Percentiles rank a stretch among this genome's conserved stretches.
Conservation (phyloP, 2,888 invertebrate genomes). For the Erebia ligea region DNA sequence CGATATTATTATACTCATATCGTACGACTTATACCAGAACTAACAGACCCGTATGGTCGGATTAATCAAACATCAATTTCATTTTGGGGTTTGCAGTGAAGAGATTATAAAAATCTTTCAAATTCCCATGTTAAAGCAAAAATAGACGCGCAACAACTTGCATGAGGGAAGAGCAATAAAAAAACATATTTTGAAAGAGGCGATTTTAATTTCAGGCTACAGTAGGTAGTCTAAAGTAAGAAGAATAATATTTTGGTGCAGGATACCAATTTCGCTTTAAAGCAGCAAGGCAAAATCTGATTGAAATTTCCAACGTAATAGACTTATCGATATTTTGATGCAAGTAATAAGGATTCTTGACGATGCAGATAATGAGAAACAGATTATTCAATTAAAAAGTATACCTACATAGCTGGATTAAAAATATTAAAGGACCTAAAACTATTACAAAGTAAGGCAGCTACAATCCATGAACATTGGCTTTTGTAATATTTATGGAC, state of each 20-base stretch:
- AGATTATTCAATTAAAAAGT: no score
- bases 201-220: constrained; percentile 1
- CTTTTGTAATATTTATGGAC: background rate
- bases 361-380: no score
- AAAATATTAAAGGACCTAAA: no score
- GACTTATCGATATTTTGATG: no score
- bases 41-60: background rate
- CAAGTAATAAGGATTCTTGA: no score
- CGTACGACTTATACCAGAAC: no score
- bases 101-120: background rate
- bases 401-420: no score
- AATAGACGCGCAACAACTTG: background rate
- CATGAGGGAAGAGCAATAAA: background rate
- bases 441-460: background rate
- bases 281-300: background rate
- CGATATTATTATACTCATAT: no score
- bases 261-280: background rate
- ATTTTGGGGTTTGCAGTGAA: background rate
- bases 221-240: background rate
- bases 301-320: background rate
- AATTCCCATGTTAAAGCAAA: constrained; percentile 1
- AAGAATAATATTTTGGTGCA: background rate
- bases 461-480: background rate
- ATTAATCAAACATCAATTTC: background rate
- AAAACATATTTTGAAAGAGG: constrained; percentile 4